Conservation (phyloP, 1,140 invertebrate genomes). For the Mycetomoellerius zeteki region DNA sequence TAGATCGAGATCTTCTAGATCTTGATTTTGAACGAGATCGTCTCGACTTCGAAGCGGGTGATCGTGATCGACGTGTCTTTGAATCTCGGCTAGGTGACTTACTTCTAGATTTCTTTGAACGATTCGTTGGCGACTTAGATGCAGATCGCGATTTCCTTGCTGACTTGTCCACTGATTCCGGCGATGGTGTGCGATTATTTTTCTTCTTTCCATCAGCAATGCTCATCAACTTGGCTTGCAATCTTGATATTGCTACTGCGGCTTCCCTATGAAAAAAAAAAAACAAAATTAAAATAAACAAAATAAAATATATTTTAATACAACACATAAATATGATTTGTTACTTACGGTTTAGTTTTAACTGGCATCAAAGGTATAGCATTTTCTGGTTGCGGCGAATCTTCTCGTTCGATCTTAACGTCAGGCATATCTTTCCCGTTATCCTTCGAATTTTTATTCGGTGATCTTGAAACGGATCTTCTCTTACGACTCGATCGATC, state of each 20-base stretch:
- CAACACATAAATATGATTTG: slow-evolving; percentile 7
- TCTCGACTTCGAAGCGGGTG: slow-evolving; percentile 74
- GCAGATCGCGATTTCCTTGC: slow-evolving; percentile 83
- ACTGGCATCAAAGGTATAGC: slow-evolving; percentile 83
- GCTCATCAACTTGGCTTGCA: slow-evolving; percentile 89
- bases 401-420: slow-evolving; percentile 83
- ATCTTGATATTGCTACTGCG: slow-evolving; percentile 87
- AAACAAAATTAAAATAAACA: slow-evolving; percentile 34
- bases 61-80: slow-evolving; percentile 79
- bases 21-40: slow-evolving; percentile 76
- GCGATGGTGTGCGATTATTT: slow-evolving; percentile 83
- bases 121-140: slow-evolving; percentile 82
- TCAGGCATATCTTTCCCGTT: slow-evolving; percentile 82
- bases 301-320: not conserved
- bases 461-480: slow-evolving; percentile 83
- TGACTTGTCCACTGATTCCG: slow-evolving; percentile 77
- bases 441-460: slow-evolving; percentile 83
- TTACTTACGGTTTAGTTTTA: slow-evolving; percentile 85
- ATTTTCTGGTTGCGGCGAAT: slow-evolving; percentile 84
- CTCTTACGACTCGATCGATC: slow-evolving; percentile 85
- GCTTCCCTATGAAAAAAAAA: slow-evolving; percentile 81
- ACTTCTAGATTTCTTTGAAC: slow-evolving; percentile 76
- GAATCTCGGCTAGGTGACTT: slow-evolving; percentile 80
- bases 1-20: slow-evolving; percentile 78
- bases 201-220: slow-evolving; percentile 87